Percentiles rank a stretch among this genome's conserved stretches.
Conservation (phyloP, 2,888 invertebrate species). For the Phortica magna region DNA sequence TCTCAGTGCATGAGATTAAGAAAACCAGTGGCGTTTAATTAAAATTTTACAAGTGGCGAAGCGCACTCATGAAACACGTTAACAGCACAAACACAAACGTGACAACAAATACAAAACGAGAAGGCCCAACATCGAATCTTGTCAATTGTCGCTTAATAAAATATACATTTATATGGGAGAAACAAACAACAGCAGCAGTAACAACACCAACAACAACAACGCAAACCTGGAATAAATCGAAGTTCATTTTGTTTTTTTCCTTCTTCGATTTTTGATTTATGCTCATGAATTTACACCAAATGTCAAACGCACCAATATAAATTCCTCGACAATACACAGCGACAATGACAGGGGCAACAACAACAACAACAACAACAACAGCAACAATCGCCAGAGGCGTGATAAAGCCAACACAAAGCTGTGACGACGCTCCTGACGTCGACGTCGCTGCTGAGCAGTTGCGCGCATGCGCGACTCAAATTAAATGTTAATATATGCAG, state of each 20-base stretch:
- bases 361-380: not conserved
- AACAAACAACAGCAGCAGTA: not conserved
- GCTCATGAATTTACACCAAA: slow-evolving; percentile 72
- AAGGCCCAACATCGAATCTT: slow-evolving; percentile 40
- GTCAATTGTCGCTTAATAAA: slow-evolving; percentile 69
- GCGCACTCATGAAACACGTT: slow-evolving; percentile 69
- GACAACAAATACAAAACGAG: slow-evolving; percentile 58
- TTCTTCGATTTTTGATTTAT: slow-evolving; percentile 75
- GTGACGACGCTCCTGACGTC: too few species aligned
- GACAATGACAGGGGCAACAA: not conserved
- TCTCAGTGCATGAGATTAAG: slow-evolving; percentile 53
- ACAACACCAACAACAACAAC: not conserved
- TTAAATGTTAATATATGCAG: slow-evolving; percentile 75
- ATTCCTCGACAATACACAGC: slow-evolving; percentile 26
- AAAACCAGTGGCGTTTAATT: slow-evolving; percentile 73
- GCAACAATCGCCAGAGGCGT: slow-evolving; percentile 56
- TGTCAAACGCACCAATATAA: slow-evolving; percentile 62
- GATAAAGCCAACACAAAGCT: slow-evolving; percentile 45
- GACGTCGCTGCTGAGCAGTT: not conserved
- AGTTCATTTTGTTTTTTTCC: slow-evolving; percentile 50
- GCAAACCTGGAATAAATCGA: not conserved
- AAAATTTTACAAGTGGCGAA: slow-evolving; percentile 71
- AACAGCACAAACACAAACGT: slow-evolving; percentile 76
- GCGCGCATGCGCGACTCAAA: slow-evolving; percentile 56
- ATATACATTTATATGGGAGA: slow-evolving; percentile 25